phyloP scores from a whole-genome alignment of 2,113 vertebrate species.

The Cebus imitator region DNA sequence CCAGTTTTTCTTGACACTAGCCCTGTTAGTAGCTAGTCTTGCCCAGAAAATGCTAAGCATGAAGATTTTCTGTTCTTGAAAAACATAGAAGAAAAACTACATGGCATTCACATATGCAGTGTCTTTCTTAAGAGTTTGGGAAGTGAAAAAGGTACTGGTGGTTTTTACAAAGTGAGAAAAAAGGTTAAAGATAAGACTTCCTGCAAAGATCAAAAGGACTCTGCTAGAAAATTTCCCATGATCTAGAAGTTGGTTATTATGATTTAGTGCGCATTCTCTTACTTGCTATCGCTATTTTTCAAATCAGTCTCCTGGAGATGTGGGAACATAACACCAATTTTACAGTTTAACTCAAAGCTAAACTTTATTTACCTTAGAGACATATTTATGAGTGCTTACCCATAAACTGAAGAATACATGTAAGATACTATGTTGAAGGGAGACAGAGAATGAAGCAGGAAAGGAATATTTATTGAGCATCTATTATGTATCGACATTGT shows the following conservation, averaged over 20 bases:
- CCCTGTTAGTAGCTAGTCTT: not conserved
- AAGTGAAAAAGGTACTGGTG: not conserved
- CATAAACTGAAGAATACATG: not conserved
- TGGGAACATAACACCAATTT: not conserved
- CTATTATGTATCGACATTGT: not conserved
- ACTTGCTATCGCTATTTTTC: not conserved
- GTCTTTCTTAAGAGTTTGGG: not conserved
- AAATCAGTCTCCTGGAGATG: not conserved
- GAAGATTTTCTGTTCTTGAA: not conserved
- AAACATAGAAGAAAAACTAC: not conserved
- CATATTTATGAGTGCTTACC: not conserved
- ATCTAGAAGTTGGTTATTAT: not conserved
- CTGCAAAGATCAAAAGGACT: not conserved
- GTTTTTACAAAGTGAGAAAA: not conserved
- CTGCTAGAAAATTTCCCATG: not conserved
- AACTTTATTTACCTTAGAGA: not conserved
- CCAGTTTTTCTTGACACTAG: not conserved
- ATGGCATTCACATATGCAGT: not conserved
- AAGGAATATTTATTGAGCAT: not conserved
- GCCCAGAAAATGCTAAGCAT: conserved; percentile 3
- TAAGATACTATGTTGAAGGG: not conserved
- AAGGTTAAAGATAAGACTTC: not conserved
- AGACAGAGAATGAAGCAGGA: not conserved
- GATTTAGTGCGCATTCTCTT: not conserved
- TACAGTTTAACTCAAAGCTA: not conserved